Evolutionary conservation across 2,888 invertebrate genomes (phyloP), one percentile per base, ranked within the genome.

Genomic region (Erebia aethiops): DNA sequence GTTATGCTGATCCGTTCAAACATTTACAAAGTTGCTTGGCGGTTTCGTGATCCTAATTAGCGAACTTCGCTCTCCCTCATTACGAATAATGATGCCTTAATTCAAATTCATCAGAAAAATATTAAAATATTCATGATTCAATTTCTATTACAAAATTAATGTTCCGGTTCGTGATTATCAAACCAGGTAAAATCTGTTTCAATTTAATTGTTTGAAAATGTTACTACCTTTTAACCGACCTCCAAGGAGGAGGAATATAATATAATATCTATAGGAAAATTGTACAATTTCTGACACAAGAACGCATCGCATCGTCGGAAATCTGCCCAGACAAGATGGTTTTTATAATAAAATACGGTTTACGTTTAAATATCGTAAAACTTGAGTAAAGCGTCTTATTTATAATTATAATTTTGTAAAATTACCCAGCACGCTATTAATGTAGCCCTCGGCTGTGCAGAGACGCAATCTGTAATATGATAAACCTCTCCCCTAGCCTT

Each of bases 381-480:
- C 5, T n/a, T 9, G 7, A 41, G 41, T 16, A 43, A 11, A 65
- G 43, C 56, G 21, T 56, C 54, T 65, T 35, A 56, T 65, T 35
- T 57, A 26, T 67, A 49, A 56, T 84, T 83, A 82, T 84, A 87
- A 87, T 87, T 87, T 80, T 74, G 79, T 80, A 83, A 87, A 83
- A 86, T 85, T 84, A 83, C 85, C 82, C 81, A 80, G 80, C 79
- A 77, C 78, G 84, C 86, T 87, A 88, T 91, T 90, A 90, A 88
- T 88, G 86, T 80, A 82, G 85, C 81, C n/a, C n/a, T n/a, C 81
- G 82, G 83, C 84, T 82, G 82, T 79, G 80, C 82, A 79, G 86
- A 88, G 85, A 84, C 84, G 87, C 84, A 89, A 88, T 88, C 87
- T 80, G 89, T 91, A 90, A 91, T 89, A 86, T 88, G 89, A 91